These are phyloP conservation scores for Alentia gelatinosa DNA, from an alignment of 2,888 invertebrate species.

Conservation along the genomic window DNA sequence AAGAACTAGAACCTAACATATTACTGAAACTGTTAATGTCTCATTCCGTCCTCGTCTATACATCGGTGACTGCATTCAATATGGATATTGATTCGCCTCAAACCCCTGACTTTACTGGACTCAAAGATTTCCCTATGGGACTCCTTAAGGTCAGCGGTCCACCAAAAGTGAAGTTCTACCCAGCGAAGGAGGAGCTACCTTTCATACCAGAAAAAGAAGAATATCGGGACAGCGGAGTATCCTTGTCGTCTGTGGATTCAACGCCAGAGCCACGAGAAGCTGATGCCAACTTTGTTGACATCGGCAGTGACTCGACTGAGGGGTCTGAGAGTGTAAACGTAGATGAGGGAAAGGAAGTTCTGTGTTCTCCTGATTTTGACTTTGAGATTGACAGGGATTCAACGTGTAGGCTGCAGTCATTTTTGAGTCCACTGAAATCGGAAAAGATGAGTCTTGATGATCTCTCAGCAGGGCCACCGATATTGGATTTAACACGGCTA, in stretches of 20 bases:
- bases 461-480: constrained; percentile 13
- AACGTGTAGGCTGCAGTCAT: not conserved
- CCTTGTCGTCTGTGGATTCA: not conserved
- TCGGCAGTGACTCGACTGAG: constrained; percentile 34
- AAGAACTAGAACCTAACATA: too few relatives aligned
- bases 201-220: not conserved
- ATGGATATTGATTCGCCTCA: constrained; percentile 27
- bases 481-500: not conserved
- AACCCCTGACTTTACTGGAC: not conserved
- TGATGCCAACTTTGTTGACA: constrained; percentile 25
- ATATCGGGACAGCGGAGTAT: not conserved
- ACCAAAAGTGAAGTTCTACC: not conserved
- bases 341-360: not conserved
- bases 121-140: not conserved
- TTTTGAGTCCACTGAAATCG: not conserved
- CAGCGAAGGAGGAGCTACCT: not conserved
- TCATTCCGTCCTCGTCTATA: too few relatives aligned
- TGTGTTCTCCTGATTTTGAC: constrained; percentile 17
- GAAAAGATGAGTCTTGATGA: not conserved
- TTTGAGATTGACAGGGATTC: not conserved
- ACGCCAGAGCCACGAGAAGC: constrained; percentile 37
- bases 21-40: too few relatives aligned
- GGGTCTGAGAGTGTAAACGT: not conserved
- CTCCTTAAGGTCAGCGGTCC: not conserved
- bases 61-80: too few relatives aligned